phyloP scores from a whole-genome alignment of 1,140 invertebrate genomes.

The Lethocerus indicus region DNA sequence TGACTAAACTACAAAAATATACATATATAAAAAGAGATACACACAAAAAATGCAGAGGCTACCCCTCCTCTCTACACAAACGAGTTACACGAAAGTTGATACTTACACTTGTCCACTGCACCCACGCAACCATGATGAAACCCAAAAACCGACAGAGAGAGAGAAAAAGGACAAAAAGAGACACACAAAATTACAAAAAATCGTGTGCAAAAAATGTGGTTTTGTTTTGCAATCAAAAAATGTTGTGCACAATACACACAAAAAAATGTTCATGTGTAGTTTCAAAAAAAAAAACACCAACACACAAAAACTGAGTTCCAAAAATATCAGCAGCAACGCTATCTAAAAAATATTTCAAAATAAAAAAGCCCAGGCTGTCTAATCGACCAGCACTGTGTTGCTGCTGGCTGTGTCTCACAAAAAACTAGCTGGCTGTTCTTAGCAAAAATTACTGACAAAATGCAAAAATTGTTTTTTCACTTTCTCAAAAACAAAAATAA shows the following conservation, averaged over 20 bases:
- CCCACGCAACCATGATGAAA: slow-evolving; percentile 5
- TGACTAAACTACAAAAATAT: slow-evolving; percentile 3
- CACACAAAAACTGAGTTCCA: neutral
- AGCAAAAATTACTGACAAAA: too few relatives aligned
- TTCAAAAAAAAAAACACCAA: neutral
- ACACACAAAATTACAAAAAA: slow-evolving; percentile 10
- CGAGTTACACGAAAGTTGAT: slow-evolving; percentile 6
- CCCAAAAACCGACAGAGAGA: slow-evolving; percentile 12
- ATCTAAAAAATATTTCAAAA: too few relatives aligned
- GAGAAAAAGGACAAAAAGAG: slow-evolving; percentile 10
- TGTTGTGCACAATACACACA: neutral
- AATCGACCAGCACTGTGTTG: too few relatives aligned
- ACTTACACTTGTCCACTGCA: slow-evolving; percentile 11
- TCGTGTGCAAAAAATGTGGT: neutral
- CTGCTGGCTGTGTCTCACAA: too few relatives aligned
- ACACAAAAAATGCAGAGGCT: slow-evolving; percentile 7
- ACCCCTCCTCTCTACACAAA: slow-evolving; percentile 7
- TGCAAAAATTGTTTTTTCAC: neutral
- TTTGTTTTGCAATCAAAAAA: neutral
- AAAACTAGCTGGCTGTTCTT: too few relatives aligned
- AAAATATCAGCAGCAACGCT: too few relatives aligned
- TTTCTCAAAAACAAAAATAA: neutral
- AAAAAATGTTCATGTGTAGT: neutral
- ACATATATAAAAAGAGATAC: slow-evolving; percentile 3
- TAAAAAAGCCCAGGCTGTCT: too few relatives aligned